Conservation (phyloP, 2,888 invertebrate species). For the Leptopilina syphax region DNA sequence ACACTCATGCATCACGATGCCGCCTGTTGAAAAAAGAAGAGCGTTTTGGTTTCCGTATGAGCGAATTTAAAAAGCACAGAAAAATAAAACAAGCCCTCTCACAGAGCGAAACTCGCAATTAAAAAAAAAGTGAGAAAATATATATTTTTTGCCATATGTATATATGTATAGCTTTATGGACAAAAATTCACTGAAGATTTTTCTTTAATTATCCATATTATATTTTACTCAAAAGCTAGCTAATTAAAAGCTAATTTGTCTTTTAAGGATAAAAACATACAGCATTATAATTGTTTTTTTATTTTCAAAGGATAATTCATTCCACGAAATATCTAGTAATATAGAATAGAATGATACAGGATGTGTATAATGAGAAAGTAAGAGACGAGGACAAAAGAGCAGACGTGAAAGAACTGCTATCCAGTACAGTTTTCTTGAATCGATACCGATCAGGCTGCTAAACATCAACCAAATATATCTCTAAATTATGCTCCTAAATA, state of each 20-base stretch:
- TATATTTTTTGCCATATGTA: not conserved
- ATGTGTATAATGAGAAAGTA: slow-evolving; percentile 26
- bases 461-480: too few species aligned
- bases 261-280: not conserved
- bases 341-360: slow-evolving; percentile 14
- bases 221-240: not conserved
- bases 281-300: not conserved
- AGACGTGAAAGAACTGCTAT: slow-evolving; percentile 32
- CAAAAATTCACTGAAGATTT: not conserved
- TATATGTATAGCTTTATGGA: too few species aligned
- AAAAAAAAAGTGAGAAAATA: not conserved
- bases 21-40: slow-evolving; percentile 21
- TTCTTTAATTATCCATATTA: not conserved
- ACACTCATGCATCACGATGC: slow-evolving; percentile 1
- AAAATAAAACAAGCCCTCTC: slow-evolving; percentile 3
- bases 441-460: too few species aligned
- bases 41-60: slow-evolving; percentile 52
- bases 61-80: slow-evolving; percentile 52
- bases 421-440: too few species aligned
- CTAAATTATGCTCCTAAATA: too few species aligned
- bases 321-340: not conserved
- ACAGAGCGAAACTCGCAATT: slow-evolving; percentile 18
- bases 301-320: not conserved
- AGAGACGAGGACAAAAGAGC: slow-evolving; percentile 27
- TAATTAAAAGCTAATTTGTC: not conserved